Percentiles rank a stretch among this genome's conserved stretches.
Evolutionary conservation across 2,888 invertebrate genomes (phyloP).

Genomic region (Drosophila mimetica): DNA sequence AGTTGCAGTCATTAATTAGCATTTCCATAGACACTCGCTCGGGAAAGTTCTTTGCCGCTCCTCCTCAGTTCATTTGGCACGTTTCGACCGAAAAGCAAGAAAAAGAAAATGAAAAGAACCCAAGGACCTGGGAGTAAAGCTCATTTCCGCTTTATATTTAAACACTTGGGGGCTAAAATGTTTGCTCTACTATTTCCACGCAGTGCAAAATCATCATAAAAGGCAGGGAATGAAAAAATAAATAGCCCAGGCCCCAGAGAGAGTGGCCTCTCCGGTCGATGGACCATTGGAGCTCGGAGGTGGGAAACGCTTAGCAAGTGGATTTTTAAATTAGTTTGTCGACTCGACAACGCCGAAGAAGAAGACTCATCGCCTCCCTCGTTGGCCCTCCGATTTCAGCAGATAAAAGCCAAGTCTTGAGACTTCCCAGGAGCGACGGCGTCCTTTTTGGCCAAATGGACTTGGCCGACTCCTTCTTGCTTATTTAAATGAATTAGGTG

Average conservation of each 20-base stretch:
- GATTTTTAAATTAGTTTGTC: slow-evolving; percentile 79
- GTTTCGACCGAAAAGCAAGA: slow-evolving; percentile 44
- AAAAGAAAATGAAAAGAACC: not conserved
- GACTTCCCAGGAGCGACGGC: slow-evolving; percentile 16
- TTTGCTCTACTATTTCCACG: slow-evolving; percentile 67
- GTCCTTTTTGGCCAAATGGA: slow-evolving; percentile 62
- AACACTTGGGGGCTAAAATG: slow-evolving; percentile 79
- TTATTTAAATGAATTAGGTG: slow-evolving; percentile 82
- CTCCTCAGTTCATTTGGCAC: slow-evolving; percentile 65
- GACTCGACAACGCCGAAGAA: slow-evolving; percentile 37
- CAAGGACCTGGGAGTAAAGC: slow-evolving; percentile 54
- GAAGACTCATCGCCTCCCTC: not conserved
- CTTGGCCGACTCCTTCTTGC: slow-evolving; percentile 57
- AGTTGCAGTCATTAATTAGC: slow-evolving; percentile 74
- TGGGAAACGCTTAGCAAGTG: slow-evolving; percentile 73
- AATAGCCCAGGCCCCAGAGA: slow-evolving; percentile 46
- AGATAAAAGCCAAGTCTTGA: slow-evolving; percentile 48
- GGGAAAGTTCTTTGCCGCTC: slow-evolving; percentile 21
- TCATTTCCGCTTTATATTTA: slow-evolving; percentile 80
- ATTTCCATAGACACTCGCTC: slow-evolving; percentile 37
- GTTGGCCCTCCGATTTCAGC: slow-evolving; percentile 21
- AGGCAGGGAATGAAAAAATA: slow-evolving; percentile 74
- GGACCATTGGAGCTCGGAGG: slow-evolving; percentile 19
- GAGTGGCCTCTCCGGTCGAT: slow-evolving; percentile 23
- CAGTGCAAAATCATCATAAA: slow-evolving; percentile 73